A percentile compares a stretch with the other conserved stretches of the same genome.
Conservation (phyloP, 2,113 vertebrate genomes). For the Muscicapa adusta region DNA sequence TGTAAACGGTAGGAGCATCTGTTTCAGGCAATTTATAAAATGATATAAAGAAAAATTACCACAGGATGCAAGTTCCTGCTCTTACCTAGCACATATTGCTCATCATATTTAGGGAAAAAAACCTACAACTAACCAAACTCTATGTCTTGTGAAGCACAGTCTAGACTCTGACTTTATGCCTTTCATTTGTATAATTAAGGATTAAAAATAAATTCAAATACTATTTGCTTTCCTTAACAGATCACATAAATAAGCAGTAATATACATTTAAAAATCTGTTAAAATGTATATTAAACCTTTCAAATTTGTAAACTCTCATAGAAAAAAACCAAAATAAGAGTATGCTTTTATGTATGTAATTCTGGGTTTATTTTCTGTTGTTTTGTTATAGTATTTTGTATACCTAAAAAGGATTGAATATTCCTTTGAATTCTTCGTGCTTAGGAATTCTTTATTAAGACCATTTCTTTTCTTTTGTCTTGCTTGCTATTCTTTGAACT, state of each 20-base stretch:
- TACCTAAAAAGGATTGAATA: background rate
- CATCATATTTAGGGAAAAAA: background rate
- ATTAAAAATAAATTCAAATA: background rate
- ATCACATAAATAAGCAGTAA: background rate
- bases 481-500: conserved; percentile 52
- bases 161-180: background rate
- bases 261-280: background rate
- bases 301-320: background rate
- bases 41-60: background rate
- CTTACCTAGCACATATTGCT: background rate
- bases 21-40: background rate
- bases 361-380: background rate
- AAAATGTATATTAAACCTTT: background rate
- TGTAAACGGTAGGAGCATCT: background rate
- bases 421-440: background rate
- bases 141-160: background rate
- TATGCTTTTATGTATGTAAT: background rate
- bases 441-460: conserved; percentile 5
- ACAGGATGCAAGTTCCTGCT: background rate
- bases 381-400: background rate
- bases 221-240: background rate
- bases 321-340: background rate
- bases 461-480: background rate
- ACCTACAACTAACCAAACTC: background rate
- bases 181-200: background rate